Base-by-base conservation (phyloP, 2,797 vertebrate genomes). In the Heterohyrax brucei region DNA sequence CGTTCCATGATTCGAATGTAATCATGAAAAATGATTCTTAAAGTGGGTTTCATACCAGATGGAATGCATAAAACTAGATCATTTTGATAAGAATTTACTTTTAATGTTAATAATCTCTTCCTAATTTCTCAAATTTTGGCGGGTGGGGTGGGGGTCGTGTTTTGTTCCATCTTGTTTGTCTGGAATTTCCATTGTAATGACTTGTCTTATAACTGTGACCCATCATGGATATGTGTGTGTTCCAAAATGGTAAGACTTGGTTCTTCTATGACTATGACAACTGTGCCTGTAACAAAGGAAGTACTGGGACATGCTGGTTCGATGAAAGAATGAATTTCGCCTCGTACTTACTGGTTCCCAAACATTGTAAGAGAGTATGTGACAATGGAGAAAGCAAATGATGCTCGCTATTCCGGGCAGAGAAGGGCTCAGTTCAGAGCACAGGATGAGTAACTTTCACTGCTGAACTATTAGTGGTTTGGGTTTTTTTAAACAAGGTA, bases 31-130 rank as follows among this genome's bases (percentile, higher is more conserved):
- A 28, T 62, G 3, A 64, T 73, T 66, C 75, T 44, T 48, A 9
- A 64, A 61, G 6, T 72, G n/a, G 4, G 16, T 86, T 86, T 22
- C 4, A 72, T 28, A 26, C 18, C 21, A 59, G 70, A 64, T 56
- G 48, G 21, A 81, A 87, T 64, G 66, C 3, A 62, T 73, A 30
- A 88, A 88, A 66, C 48, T 28, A 94, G 10, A 48, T 66, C 9
- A 39, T 93, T 95, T 78, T 89, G 10, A 82, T 61, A 78, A 80
- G 39, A 91, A 44, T 84, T 59, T 83, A 18, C 83, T 89, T 94
- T 59, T 92, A 75, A 72, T 61, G 33, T 61, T n/a, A 76, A 61
- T 84, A 76, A 85, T 61, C 33, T 59, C 44, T 87, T 6, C 21
- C 10, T 80, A 79, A 70, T 80, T 93, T 89, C 39, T 46, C 5